These are phyloP conservation scores for Pammene aurita DNA, from an alignment of 2,888 invertebrate genomes.

Conservation along the genomic window DNA sequence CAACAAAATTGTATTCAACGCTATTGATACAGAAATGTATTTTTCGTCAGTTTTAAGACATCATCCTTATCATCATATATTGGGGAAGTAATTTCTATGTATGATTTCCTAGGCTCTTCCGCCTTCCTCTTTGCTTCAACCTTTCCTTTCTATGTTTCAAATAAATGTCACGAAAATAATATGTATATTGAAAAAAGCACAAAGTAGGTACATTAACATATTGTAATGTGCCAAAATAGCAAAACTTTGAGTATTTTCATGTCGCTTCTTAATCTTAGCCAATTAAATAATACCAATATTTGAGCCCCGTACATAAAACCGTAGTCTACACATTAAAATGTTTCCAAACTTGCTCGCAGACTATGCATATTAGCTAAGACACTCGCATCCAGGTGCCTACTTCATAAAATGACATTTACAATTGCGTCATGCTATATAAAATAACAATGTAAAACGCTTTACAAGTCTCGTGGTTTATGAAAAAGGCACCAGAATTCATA, in stretches of 20 bases:
- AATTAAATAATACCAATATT: neutral
- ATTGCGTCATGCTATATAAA: neutral
- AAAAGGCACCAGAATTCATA: conserved; percentile 8
- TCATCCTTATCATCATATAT: no score
- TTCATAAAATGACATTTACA: conserved; percentile 12
- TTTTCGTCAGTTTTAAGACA: no score
- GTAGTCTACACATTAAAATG: neutral
- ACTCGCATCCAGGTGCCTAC: neutral
- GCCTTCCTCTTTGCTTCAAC: no score
- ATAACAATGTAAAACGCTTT: conserved; percentile 2
- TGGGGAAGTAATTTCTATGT: no score
- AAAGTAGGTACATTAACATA: neutral
- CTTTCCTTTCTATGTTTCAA: no score
- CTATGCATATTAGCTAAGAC: conserved; percentile 15
- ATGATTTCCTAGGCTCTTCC: no score
- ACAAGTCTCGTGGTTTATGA: conserved; percentile 8
- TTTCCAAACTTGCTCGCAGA: neutral
- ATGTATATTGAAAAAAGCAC: no score
- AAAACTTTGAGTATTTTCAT: conserved; percentile 1
- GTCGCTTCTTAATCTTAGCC: neutral
- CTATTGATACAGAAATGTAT: no score
- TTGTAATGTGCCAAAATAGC: neutral
- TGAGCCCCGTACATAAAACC: neutral
- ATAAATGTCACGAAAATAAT: no score
- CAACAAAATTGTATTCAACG: no score